Evolutionary conservation across 2,113 vertebrate genomes (phyloP), one percentile per base, ranked within the genome.

Genomic region (Chaenogobius annularis): DNA sequence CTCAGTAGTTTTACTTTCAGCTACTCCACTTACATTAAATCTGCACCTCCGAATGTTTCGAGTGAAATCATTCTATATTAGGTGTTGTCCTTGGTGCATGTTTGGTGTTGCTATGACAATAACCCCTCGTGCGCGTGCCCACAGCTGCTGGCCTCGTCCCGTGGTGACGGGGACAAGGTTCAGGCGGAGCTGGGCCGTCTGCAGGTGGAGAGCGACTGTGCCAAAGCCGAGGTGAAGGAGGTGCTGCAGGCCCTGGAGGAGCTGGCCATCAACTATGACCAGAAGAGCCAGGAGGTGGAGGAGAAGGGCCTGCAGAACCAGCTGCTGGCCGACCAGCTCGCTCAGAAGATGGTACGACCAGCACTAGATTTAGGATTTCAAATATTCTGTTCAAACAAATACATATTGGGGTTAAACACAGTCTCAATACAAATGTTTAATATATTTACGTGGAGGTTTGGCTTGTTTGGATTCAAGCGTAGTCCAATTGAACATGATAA

Each of bases 221-320:
- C 96, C 1, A 96, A 96, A 73, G 94, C 95, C 0, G 96, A 97
- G 86, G 96, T 97, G 74, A 96, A 96, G 83, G 96, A 97, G 70
- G 96, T 97, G 50, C 83, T 97, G 52, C 95, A 96, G 85, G 96
- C 96, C 0, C 91, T 97, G 81, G 96, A 97, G 82, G 96, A 97
- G 71, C 89, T 97, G 85, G 96, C 96, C 0, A 93, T 96, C 43
- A 97, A 95, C 91, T 97, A 97, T 0, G 96, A 97, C 92, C 95
- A 96, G 86, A 97, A 97, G 85, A 95, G 95, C 31, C 95, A 94
- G 90, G 95, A 97, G 80, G 95, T 96, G 50, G 96, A 97, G 86
- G 95, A 97, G 72, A 96, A 94, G 74, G 95, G 92, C 13, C 89
- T 95, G 48, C 95, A 97, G 88, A 96, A 96, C 88, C 94, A 96